A percentile compares a stretch with the other conserved stretches of the same genome.
phyloP scores from a whole-genome alignment of 2,888 invertebrate genomes.

The Pinctada fucata region DNA sequence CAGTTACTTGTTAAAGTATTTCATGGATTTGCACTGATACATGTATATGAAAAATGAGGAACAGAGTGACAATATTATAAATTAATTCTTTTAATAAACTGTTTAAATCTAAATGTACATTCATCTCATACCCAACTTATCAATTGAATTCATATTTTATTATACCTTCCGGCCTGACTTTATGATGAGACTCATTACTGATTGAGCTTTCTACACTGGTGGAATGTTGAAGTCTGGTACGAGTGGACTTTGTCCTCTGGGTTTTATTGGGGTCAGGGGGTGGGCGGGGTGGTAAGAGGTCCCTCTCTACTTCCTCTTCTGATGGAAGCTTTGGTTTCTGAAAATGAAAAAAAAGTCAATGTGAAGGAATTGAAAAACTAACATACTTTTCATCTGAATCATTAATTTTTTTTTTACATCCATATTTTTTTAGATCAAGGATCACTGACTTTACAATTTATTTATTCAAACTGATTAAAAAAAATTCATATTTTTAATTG shows the following conservation, averaged over 20 bases:
- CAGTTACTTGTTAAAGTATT: too few relatives aligned
- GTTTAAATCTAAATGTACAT: too few relatives aligned
- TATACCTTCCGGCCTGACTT: too few relatives aligned
- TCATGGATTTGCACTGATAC: too few relatives aligned
- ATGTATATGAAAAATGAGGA: too few relatives aligned
- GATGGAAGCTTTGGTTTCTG: conserved; percentile 61
- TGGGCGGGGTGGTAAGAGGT: conserved; percentile 69
- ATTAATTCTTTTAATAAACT: too few relatives aligned
- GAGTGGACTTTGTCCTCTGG: conserved; percentile 51
- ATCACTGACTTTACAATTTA: too few relatives aligned
- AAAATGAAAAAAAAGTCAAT: conserved; percentile 14
- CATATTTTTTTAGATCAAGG: background rate
- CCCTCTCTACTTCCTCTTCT: conserved; percentile 64
- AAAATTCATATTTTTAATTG: too few relatives aligned
- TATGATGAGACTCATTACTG: conserved; percentile 21
- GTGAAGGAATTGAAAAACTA: background rate
- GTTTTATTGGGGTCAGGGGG: conserved; percentile 70
- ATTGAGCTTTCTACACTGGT: conserved; percentile 59
- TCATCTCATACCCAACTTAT: too few relatives aligned
- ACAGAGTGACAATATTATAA: too few relatives aligned
- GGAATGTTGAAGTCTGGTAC: conserved; percentile 57
- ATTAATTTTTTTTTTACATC: conserved; percentile 1
- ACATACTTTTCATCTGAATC: background rate
- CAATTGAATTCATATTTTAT: too few relatives aligned
- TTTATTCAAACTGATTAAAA: too few relatives aligned